phyloP scores from a whole-genome alignment of 2,113 vertebrate genomes.

The Galbula dea region DNA sequence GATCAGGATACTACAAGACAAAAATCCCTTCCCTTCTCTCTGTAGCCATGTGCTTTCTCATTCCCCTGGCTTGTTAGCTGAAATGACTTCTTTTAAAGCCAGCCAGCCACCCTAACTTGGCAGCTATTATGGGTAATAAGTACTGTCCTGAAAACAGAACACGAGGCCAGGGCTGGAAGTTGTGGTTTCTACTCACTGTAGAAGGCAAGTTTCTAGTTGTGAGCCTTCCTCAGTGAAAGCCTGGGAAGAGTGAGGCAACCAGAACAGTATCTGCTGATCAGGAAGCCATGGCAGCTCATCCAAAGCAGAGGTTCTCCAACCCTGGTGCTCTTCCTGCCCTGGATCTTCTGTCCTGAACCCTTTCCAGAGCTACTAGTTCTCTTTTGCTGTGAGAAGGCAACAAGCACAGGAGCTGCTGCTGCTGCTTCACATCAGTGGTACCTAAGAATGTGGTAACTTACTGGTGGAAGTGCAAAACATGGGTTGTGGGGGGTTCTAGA shows the following conservation, averaged over 20 bases:
- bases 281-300: background rate
- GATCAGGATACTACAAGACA: background rate
- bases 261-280: background rate
- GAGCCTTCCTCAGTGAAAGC: background rate
- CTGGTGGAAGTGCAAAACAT: fast-evolving
- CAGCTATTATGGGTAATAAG: background rate
- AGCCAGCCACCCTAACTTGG: background rate
- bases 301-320: background rate
- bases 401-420: background rate
- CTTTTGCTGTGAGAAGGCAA: background rate
- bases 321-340: background rate
- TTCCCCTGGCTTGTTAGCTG: background rate
- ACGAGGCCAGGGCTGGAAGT: background rate
- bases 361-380: background rate
- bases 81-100: background rate
- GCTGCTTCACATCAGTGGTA: background rate
- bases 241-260: background rate
- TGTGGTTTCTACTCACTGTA: background rate
- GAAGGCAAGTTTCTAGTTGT: background rate
- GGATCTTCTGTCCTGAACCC: background rate
- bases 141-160: background rate
- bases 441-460: background rate
- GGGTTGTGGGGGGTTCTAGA: background rate
- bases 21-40: background rate
- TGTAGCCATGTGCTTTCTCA: background rate